Conservation (phyloP, 2,888 invertebrate genomes). For the Ctena decussata region DNA sequence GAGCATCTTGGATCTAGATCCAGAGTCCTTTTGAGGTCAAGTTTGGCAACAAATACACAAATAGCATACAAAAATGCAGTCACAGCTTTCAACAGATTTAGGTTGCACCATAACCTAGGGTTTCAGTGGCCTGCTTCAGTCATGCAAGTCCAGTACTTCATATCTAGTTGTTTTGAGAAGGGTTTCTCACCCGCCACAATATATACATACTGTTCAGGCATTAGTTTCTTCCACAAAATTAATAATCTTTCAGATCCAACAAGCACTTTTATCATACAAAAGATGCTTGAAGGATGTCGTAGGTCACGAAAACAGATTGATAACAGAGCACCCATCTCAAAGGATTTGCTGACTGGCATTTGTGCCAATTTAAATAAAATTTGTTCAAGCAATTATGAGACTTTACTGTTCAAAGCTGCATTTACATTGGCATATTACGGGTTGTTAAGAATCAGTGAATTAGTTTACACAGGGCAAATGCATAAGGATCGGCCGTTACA, state of each 20-base stretch:
- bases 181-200: neutral
- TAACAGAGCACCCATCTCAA: neutral
- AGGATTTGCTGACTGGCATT: neutral
- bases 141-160: slow-evolving; percentile 14
- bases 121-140: slow-evolving; percentile 10
- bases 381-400: neutral
- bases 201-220: slow-evolving; percentile 1
- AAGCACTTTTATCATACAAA: neutral
- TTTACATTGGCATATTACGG: neutral
- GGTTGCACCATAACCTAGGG: neutral
- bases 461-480: no score
- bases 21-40: no score
- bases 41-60: neutral
- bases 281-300: neutral
- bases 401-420: neutral
- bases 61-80: slow-evolving; percentile 3
- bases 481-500: neutral
- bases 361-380: neutral
- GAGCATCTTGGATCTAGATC: no score
- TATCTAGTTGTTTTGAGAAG: neutral
- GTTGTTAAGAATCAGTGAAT: neutral
- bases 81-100: neutral
- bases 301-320: neutral
- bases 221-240: slow-evolving; percentile 20
- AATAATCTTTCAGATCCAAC: neutral